Evolutionary conservation across 1,140 invertebrate genomes (phyloP).

Genomic region (Cheumatopsyche charites): DNA sequence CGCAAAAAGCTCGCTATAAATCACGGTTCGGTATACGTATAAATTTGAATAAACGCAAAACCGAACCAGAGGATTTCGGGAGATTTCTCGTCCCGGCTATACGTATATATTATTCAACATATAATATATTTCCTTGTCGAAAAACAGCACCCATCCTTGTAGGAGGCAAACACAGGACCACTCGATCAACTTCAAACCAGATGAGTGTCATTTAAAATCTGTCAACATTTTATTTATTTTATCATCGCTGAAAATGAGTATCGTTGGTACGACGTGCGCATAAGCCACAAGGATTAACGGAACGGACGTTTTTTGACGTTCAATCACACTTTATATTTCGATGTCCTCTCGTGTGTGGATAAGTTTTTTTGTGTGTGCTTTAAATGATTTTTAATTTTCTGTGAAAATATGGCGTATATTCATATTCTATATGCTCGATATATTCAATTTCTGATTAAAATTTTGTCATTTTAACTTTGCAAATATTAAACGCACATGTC

Average conservation of each 20-base stretch:
- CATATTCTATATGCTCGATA: too few relatives aligned
- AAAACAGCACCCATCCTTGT: too few relatives aligned
- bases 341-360: too few relatives aligned
- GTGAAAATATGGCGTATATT: too few relatives aligned
- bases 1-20: constrained; percentile 13
- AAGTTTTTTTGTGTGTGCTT: not conserved
- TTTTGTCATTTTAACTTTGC: not conserved
- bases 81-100: not conserved
- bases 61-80: not conserved
- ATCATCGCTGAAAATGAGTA: constrained; percentile 36
- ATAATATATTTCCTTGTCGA: too few relatives aligned
- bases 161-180: not conserved
- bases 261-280: not conserved
- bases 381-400: too few relatives aligned
- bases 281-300: constrained; percentile 10
- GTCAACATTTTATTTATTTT: constrained; percentile 41
- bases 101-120: not conserved
- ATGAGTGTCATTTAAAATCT: constrained; percentile 41
- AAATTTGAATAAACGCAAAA: constrained; percentile 8
- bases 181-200: constrained; percentile 39
- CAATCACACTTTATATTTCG: not conserved
- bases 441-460: too few relatives aligned
- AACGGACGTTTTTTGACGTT: constrained; percentile 18
- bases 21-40: constrained; percentile 24
- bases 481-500: not conserved